Conservation (phyloP, 1,140 invertebrate species). For the Aphidius gifuensis region DNA sequence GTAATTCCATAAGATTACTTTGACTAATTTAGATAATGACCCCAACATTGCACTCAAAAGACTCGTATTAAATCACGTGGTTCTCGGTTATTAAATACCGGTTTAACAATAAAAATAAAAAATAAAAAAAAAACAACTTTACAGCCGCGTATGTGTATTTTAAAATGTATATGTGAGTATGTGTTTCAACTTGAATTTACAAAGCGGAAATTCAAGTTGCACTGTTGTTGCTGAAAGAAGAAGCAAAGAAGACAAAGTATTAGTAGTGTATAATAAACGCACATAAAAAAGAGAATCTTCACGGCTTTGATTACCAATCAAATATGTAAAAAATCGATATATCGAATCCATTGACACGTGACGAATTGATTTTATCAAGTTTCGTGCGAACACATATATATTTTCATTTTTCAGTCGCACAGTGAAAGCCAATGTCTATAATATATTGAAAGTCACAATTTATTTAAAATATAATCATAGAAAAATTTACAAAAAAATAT, state of each 20-base stretch:
- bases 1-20: constrained; percentile 19
- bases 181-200: too few relatives aligned
- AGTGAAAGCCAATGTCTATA: constrained; percentile 16
- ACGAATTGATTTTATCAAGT: constrained; percentile 22
- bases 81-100: constrained; percentile 23
- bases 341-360: constrained; percentile 19
- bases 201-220: too few relatives aligned
- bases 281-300: constrained; percentile 12
- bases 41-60: constrained; percentile 17
- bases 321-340: constrained; percentile 24
- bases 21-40: constrained; percentile 28
- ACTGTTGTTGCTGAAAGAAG: not conserved
- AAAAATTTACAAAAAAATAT: too few relatives aligned
- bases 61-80: constrained; percentile 17
- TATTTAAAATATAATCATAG: not conserved
- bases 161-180: not conserved
- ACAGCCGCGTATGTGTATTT: not conserved
- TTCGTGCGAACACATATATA: constrained; percentile 18
- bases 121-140: constrained; percentile 3
- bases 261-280: not conserved
- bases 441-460: constrained; percentile 21
- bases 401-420: not conserved
- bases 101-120: constrained; percentile 9
- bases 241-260: too few relatives aligned
- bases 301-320: constrained; percentile 13